A percentile compares a stretch with the other conserved stretches of the same genome.
These are phyloP conservation scores for Austrolebias charrua DNA, from an alignment of 2,797 vertebrate species.

Conservation along the genomic window DNA sequence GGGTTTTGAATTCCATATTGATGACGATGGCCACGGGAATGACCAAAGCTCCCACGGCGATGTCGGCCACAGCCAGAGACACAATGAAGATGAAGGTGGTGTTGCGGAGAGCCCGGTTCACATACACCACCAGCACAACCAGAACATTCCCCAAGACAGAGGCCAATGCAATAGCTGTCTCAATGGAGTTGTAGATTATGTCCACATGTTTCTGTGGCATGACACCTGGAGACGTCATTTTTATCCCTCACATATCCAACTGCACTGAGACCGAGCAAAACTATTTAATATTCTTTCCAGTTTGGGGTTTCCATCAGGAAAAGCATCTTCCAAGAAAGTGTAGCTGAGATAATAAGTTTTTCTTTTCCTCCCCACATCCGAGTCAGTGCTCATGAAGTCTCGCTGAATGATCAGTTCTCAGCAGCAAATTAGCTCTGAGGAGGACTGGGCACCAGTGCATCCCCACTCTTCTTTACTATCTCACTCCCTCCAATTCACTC, in stretches of 20 bases:
- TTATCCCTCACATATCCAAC: conserved; percentile 4
- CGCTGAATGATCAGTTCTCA: conserved; percentile 18
- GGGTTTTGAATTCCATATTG: conserved; percentile 83
- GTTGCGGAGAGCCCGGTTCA: conserved; percentile 87
- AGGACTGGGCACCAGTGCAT: conserved; percentile 32
- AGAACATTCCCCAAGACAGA: conserved; percentile 92
- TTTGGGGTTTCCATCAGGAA: conserved; percentile 16
- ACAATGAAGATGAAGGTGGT: conserved; percentile 97
- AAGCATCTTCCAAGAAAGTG: conserved; percentile 28
- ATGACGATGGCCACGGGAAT: conserved; percentile 93
- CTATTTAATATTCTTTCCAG: conserved; percentile 23
- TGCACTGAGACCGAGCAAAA: conserved; percentile 24
- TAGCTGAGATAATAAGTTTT: conserved; percentile 13
- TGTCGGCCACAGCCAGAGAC: conserved; percentile 92
- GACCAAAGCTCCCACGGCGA: conserved; percentile 89
- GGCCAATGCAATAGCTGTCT: conserved; percentile 88
- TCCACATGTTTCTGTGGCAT: conserved; percentile 59
- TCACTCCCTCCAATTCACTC: conserved; percentile 31
- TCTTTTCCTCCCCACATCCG: conserved; percentile 10
- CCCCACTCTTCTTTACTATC: conserved; percentile 21
- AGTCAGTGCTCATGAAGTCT: conserved; percentile 14
- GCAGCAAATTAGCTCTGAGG: conserved; percentile 37
- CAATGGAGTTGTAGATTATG: conserved; percentile 90
- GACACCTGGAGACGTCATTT: conserved; percentile 46
- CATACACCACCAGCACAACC: conserved; percentile 91